Percentiles rank a stretch among this genome's conserved stretches.
Evolutionary conservation across 2,797 vertebrate species (phyloP).

Genomic region (Myotis vivesi): DNA sequence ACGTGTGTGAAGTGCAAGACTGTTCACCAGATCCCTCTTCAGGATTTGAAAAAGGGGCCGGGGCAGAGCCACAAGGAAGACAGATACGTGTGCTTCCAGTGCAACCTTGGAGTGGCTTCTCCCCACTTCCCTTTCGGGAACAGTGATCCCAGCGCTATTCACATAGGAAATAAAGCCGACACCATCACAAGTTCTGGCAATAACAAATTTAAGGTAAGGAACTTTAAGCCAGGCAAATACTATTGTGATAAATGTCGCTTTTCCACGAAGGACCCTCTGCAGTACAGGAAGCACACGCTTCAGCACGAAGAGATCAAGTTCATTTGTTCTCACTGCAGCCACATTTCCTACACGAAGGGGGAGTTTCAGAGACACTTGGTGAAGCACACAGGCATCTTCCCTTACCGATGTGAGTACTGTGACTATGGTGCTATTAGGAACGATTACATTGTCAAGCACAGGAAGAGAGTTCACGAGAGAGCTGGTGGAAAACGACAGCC

Average conservation of each 20-base stretch:
- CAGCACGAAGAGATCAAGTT: constrained; percentile 92
- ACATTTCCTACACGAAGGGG: constrained; percentile 90
- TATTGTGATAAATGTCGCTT: constrained; percentile 94
- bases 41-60: constrained; percentile 71
- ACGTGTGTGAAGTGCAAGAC: constrained; percentile 82
- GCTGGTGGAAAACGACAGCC: constrained; percentile 59
- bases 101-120: constrained; percentile 62
- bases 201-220: constrained; percentile 81
- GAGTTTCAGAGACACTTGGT: constrained; percentile 93
- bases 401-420: constrained; percentile 92
- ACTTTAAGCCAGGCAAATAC: constrained; percentile 85
- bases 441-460: constrained; percentile 94
- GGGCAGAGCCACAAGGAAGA: constrained; percentile 73
- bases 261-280: constrained; percentile 87
- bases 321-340: constrained; percentile 92
- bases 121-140: constrained; percentile 77
- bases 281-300: constrained; percentile 88
- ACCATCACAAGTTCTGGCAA: constrained; percentile 32
- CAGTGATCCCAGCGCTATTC: constrained; percentile 61
- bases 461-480: constrained; percentile 89
- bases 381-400: constrained; percentile 91
- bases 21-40: constrained; percentile 74
- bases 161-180: constrained; percentile 65
- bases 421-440: constrained; percentile 93
- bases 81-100: constrained; percentile 78